Conservation (phyloP, 2,888 invertebrate species). For the Galerucella nymphaeae region DNA sequence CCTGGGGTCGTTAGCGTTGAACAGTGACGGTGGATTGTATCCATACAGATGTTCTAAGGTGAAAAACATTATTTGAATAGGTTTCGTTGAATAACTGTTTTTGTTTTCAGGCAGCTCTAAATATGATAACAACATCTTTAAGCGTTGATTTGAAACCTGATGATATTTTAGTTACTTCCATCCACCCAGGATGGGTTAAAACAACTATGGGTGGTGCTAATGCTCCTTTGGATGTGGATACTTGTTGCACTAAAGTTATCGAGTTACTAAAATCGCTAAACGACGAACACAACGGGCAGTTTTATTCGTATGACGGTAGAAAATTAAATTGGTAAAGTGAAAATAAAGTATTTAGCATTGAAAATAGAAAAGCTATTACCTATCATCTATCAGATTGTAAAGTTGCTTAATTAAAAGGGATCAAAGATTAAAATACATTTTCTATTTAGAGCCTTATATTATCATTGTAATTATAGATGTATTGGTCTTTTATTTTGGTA, state of each 20-base stretch:
- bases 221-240: constrained; percentile 79
- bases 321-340: constrained; percentile 75
- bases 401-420: too few species aligned
- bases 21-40: constrained; percentile 82
- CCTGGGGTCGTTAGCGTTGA: constrained; percentile 81
- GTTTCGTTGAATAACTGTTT: constrained; percentile 20
- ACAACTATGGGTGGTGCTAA: constrained; percentile 89
- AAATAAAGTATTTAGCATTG: neutral
- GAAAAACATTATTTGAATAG: constrained; percentile 9
- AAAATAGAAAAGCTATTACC: too few species aligned
- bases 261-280: constrained; percentile 72
- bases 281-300: constrained; percentile 78
- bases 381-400: too few species aligned
- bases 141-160: constrained; percentile 81
- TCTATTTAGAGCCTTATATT: too few species aligned
- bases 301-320: constrained; percentile 82
- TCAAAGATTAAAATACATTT: too few species aligned
- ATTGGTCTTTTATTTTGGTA: too few species aligned
- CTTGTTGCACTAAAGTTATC: constrained; percentile 75
- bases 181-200: constrained; percentile 94
- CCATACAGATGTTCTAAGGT: constrained; percentile 91
- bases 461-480: too few species aligned
- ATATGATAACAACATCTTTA: constrained; percentile 88
- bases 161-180: constrained; percentile 77
- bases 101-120: constrained; percentile 78